A percentile compares a stretch with the other conserved stretches of the same genome.
These are phyloP conservation scores for Apantesis nais DNA, from an alignment of 2,888 invertebrate genomes.

Conservation along the genomic window DNA sequence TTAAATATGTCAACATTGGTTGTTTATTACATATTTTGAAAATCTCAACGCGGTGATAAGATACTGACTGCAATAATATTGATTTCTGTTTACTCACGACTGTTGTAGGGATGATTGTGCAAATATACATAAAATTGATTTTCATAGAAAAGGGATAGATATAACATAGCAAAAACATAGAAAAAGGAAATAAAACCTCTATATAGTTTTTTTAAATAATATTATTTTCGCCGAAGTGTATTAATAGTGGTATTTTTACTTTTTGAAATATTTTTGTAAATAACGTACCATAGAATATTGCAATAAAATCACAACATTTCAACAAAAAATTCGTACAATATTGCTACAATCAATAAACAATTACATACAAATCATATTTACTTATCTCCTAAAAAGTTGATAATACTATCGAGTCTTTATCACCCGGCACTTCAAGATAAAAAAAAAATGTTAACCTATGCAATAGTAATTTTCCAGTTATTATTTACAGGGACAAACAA, in stretches of 20 bases:
- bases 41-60: neutral
- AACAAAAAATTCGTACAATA: neutral
- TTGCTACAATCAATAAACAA: neutral
- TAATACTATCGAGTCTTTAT: neutral
- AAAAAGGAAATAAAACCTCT: too few relatives aligned
- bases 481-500: neutral
- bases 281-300: neutral
- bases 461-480: neutral
- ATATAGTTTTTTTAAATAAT: too few relatives aligned
- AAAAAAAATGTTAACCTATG: neutral
- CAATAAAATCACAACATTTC: neutral
- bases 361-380: neutral
- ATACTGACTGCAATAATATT: neutral
- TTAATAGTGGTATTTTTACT: too few relatives aligned
- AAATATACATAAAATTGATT: neutral
- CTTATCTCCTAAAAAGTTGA: neutral
- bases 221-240: too few relatives aligned
- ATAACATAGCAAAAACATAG: too few relatives aligned
- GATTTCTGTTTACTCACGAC: neutral
- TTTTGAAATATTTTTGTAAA: neutral
- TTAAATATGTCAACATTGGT: conserved; percentile 25
- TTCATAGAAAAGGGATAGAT: neutral
- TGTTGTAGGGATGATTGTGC: neutral
- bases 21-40: conserved; percentile 8
- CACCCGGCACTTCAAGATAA: neutral